phyloP scores from a whole-genome alignment of 1,140 invertebrate genomes.

The Temnothorax nylanderi region DNA sequence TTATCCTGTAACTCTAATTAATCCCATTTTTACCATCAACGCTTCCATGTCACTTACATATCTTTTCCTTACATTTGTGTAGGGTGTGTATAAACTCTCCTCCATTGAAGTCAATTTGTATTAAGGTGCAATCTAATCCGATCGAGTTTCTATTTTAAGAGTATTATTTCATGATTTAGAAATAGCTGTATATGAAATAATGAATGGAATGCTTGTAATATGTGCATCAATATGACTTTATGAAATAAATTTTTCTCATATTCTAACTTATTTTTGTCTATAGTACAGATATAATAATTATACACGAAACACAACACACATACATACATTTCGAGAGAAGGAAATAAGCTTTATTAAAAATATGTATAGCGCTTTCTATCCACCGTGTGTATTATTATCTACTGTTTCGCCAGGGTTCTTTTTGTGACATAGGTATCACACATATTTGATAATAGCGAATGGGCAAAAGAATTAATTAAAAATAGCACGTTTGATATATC shows the following conservation, averaged over 20 bases:
- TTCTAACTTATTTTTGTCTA: background rate
- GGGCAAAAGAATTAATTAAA: slow-evolving; percentile 27
- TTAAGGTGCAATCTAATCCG: background rate
- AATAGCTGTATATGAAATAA: background rate
- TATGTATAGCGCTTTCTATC: background rate
- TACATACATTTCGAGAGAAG: background rate
- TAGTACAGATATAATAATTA: slow-evolving; percentile 8
- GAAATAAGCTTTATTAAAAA: slow-evolving; percentile 30
- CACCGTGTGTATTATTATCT: background rate
- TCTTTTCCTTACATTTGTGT: too few relatives aligned
- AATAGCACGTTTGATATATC: slow-evolving; percentile 3
- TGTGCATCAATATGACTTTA: background rate
- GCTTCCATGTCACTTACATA: too few relatives aligned
- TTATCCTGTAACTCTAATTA: too few relatives aligned
- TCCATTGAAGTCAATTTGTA: background rate
- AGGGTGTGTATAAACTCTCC: too few relatives aligned
- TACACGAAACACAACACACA: background rate
- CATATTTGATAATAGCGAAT: background rate
- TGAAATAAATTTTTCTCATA: background rate
- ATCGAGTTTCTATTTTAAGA: background rate
- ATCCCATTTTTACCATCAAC: too few relatives aligned
- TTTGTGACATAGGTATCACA: slow-evolving; percentile 4
- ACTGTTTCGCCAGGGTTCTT: background rate
- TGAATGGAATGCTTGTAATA: background rate
- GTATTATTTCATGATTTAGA: background rate